Evolutionary conservation across 2,113 vertebrate genomes (phyloP).

Genomic region (Halcyon malimbica): DNA sequence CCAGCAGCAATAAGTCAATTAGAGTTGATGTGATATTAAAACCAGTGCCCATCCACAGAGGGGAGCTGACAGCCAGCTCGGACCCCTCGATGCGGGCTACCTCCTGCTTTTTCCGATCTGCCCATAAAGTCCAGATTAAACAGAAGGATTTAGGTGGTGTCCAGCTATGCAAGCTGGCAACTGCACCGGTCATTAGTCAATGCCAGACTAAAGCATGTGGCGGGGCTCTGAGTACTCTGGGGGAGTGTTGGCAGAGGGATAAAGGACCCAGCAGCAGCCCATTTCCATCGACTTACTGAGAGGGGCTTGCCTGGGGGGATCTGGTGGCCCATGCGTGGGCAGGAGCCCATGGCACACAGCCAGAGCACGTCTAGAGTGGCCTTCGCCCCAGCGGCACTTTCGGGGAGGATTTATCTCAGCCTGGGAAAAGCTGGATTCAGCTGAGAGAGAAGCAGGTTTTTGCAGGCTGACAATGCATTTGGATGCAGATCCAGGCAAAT

Average conservation of each 20-base stretch:
- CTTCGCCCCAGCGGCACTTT: fast-evolving
- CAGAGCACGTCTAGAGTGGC: background rate
- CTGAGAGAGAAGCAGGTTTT: background rate
- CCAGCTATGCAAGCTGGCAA: background rate
- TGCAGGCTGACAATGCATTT: background rate
- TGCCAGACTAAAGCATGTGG: background rate
- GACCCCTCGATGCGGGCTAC: fast-evolving
- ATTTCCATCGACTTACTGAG: background rate
- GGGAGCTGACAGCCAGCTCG: background rate
- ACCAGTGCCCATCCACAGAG: background rate
- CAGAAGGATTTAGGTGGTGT: background rate
- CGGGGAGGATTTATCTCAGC: background rate
- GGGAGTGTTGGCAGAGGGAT: fast-evolving
- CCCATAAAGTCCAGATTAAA: background rate
- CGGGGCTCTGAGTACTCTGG: fast-evolving
- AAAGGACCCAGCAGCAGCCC: background rate
- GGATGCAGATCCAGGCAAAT: background rate
- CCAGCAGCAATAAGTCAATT: background rate
- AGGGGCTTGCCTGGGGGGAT: background rate
- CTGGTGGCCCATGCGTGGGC: fast-evolving
- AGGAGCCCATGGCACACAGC: background rate
- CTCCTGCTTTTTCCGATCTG: background rate
- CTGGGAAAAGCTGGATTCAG: background rate
- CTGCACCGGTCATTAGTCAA: fast-evolving
- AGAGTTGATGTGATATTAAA: background rate